A percentile compares a stretch with the other conserved stretches of the same genome.
These are phyloP conservation scores for Agapornis roseicollis DNA, from an alignment of 2,113 vertebrate genomes.

Conservation along the genomic window DNA sequence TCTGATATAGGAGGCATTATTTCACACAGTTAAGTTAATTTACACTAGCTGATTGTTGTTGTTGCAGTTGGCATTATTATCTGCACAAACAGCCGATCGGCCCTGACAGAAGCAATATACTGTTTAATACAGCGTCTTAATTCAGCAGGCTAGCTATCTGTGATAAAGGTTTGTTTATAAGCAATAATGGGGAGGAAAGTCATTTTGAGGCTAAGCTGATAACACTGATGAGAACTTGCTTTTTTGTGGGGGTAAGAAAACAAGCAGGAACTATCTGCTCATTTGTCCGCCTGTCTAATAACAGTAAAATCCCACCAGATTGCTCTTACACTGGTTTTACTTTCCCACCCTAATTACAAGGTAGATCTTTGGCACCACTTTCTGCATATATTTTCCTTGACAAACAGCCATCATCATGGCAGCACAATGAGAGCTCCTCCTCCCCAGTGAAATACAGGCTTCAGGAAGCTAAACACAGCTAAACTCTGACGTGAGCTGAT, in stretches of 20 bases:
- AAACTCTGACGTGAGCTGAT: neutral
- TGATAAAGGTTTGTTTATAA: slow-evolving; percentile 85
- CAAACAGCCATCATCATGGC: neutral
- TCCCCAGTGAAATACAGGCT: neutral
- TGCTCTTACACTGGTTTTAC: neutral
- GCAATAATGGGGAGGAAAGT: slow-evolving; percentile 79
- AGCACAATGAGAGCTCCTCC: neutral
- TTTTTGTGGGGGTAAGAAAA: slow-evolving; percentile 1
- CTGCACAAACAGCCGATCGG: slow-evolving; percentile 82
- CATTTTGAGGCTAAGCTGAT: slow-evolving; percentile 80
- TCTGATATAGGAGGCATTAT: slow-evolving; percentile 82
- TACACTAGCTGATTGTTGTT: slow-evolving; percentile 84
- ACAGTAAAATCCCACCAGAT: neutral
- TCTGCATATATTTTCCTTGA: neutral
- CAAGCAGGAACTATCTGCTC: slow-evolving; percentile 31
- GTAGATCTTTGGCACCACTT: neutral
- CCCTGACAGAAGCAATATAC: slow-evolving; percentile 82
- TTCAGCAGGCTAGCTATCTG: slow-evolving; percentile 77
- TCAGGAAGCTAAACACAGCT: neutral
- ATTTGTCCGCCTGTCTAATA: slow-evolving; percentile 46
- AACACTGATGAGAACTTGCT: slow-evolving; percentile 74
- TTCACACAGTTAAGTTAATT: slow-evolving; percentile 87
- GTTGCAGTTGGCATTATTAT: slow-evolving; percentile 83
- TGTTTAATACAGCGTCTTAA: slow-evolving; percentile 81
- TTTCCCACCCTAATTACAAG: neutral